Conservation (phyloP, 1,140 invertebrate species). For the Drosophila ercepeae region DNA sequence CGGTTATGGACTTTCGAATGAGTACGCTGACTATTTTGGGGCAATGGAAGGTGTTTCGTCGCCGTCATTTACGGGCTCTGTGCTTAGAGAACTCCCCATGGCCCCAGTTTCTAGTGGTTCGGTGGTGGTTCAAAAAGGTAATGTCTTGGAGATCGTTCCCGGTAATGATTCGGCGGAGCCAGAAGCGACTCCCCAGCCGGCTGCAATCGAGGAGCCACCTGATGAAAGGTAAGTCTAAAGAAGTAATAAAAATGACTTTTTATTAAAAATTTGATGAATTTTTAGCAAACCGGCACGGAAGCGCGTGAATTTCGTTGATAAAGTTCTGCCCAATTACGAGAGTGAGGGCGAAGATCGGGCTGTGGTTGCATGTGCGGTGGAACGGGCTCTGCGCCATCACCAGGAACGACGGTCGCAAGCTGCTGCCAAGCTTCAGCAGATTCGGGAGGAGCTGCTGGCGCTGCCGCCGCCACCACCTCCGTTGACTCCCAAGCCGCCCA, state of each 20-base stretch:
- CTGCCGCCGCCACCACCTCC: conserved; percentile 57
- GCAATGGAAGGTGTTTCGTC: background rate
- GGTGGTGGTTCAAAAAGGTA: conserved; percentile 79
- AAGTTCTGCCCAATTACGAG: conserved; percentile 67
- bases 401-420: conserved; percentile 32
- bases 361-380: conserved; percentile 40
- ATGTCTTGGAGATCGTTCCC: conserved; percentile 79
- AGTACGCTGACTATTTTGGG: conserved; percentile 25
- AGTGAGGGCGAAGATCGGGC: conserved; percentile 75
- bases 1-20: conserved; percentile 18
- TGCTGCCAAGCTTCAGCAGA: conserved; percentile 44
- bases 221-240: conserved; percentile 56
- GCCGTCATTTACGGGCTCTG: conserved; percentile 10
- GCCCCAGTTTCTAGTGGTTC: conserved; percentile 11
- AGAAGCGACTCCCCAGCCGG: background rate
- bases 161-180: conserved; percentile 6
- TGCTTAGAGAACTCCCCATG: conserved; percentile 28
- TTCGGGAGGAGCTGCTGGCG: conserved; percentile 48
- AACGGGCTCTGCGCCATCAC: conserved; percentile 42
- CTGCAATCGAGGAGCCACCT: conserved; percentile 17
- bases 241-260: background rate
- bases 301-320: conserved; percentile 75
- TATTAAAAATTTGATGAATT: background rate
- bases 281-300: conserved; percentile 70
- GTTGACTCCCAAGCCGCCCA: conserved; percentile 31